These are phyloP conservation scores for Urosaurus nigricauda DNA, from an alignment of 2,797 vertebrate genomes.

Conservation along the genomic window DNA sequence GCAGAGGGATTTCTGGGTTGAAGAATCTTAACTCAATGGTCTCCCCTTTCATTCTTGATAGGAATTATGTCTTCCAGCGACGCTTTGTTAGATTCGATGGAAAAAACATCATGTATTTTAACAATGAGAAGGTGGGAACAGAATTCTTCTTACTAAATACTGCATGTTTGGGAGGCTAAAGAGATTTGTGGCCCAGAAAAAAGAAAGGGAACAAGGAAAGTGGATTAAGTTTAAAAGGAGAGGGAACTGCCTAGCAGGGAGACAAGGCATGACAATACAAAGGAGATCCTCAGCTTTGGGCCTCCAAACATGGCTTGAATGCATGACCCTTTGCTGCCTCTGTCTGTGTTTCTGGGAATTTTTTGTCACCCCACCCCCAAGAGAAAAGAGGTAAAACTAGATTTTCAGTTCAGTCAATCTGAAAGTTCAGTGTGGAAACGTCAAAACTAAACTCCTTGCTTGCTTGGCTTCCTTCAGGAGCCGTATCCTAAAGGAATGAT, in stretches of 20 bases:
- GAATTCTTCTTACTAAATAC: neutral
- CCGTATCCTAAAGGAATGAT: constrained; percentile 94
- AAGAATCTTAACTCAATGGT: constrained; percentile 7
- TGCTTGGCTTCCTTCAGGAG: constrained; percentile 81
- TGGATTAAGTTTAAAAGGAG: neutral
- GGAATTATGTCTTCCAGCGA: constrained; percentile 98
- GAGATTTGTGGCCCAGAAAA: neutral
- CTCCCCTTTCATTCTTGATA: constrained; percentile 64
- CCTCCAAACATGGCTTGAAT: neutral
- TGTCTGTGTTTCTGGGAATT: too few species aligned
- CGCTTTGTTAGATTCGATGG: constrained; percentile 95
- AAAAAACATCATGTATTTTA: constrained; percentile 94
- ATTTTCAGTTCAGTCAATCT: neutral
- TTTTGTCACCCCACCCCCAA: neutral
- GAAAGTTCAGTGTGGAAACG: neutral
- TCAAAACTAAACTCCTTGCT: neutral
- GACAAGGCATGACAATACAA: neutral
- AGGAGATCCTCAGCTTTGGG: too few species aligned
- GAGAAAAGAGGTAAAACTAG: neutral
- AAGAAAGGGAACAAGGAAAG: neutral
- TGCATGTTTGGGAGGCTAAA: neutral
- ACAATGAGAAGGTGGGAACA: constrained; percentile 90
- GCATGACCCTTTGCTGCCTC: too few species aligned
- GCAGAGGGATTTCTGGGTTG: neutral
- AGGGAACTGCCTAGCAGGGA: neutral